A percentile compares a stretch with the other conserved stretches of the same genome.
phyloP scores from a whole-genome alignment of 2,113 vertebrate species.

The Phrynocephalus versicolor region DNA sequence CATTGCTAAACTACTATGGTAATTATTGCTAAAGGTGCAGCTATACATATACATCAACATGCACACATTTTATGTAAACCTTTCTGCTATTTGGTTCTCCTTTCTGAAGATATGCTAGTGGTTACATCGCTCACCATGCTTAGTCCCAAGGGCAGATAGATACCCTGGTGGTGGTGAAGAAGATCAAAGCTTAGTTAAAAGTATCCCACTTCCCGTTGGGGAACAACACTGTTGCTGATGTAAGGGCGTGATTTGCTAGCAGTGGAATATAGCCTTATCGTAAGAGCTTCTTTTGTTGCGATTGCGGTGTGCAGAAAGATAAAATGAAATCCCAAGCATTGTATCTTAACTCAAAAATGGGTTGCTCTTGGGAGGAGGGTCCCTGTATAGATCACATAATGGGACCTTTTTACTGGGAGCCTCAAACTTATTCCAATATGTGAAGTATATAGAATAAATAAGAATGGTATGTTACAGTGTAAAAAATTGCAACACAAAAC shows the following conservation, averaged over 20 bases:
- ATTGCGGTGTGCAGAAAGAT: not conserved
- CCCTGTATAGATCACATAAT: not conserved
- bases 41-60: too few species aligned
- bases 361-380: not conserved
- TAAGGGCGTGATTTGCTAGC: not conserved
- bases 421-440: constrained; percentile 14
- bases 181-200: not conserved
- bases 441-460: constrained; percentile 10
- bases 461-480: not conserved
- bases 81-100: too few species aligned
- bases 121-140: too few species aligned
- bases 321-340: not conserved
- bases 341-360: not conserved
- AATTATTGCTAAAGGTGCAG: too few species aligned
- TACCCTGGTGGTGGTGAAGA: not conserved
- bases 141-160: too few species aligned
- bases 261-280: not conserved
- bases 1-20: too few species aligned
- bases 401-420: not conserved
- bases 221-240: not conserved
- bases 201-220: not conserved
- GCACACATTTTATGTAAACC: too few species aligned
- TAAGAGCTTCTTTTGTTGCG: not conserved
- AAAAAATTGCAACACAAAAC: constrained; percentile 15
- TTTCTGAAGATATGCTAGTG: too few species aligned